These are phyloP conservation scores for Pachyseris speciosa DNA, from an alignment of 64 coral and sea anemone genomes.

Conservation along the genomic window DNA sequence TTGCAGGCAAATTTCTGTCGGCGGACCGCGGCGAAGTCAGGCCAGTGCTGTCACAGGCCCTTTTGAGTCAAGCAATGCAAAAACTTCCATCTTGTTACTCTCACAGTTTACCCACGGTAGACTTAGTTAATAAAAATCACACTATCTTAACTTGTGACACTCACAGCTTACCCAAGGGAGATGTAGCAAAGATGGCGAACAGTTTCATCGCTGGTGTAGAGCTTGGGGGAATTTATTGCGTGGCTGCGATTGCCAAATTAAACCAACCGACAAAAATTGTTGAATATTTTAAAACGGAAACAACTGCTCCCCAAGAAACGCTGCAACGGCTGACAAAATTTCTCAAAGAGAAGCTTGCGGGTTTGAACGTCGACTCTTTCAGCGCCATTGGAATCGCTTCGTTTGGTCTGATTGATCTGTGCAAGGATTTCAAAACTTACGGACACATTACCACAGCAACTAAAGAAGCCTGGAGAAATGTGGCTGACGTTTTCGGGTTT, in stretches of 20 bases:
- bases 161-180: background rate
- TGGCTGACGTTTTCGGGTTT: constrained; percentile 52
- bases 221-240: constrained; percentile 86
- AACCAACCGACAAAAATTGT: constrained; percentile 58
- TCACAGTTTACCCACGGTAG: too few species aligned
- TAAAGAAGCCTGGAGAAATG: constrained; percentile 80
- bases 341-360: constrained; percentile 50
- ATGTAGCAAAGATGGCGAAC: background rate
- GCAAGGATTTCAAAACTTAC: constrained; percentile 69
- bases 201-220: constrained; percentile 84
- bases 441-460: constrained; percentile 87
- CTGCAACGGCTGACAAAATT: constrained; percentile 52
- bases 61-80: too few species aligned
- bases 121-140: too few species aligned
- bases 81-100: background rate
- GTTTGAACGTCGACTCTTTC: constrained; percentile 29
- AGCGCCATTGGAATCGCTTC: constrained; percentile 86
- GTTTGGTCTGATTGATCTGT: constrained; percentile 92
- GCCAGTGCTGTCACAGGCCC: too few species aligned
- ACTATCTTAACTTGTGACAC: too few species aligned
- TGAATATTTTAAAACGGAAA: constrained; percentile 66
- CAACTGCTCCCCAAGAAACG: constrained; percentile 55
- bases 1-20: background rate
- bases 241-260: constrained; percentile 76
- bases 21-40: too few species aligned